Evolutionary conservation across 2,888 invertebrate species (phyloP).

Genomic region (Netelia inedita): DNA sequence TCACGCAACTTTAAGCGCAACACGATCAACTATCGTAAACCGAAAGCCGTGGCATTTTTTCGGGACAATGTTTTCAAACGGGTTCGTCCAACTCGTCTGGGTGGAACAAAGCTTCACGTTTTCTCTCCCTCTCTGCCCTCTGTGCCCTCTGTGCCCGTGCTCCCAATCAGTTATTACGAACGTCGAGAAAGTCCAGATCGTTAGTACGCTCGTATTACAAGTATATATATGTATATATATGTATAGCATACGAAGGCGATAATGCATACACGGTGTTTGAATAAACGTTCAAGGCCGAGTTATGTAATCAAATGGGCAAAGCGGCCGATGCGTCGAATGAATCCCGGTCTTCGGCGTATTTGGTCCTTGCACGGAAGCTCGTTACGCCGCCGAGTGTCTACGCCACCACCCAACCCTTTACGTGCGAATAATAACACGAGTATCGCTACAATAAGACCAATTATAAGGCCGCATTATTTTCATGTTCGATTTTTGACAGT

Average conservation of each 20-base stretch:
- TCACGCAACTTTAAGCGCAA: background rate
- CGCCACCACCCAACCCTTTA: background rate
- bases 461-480: too few species aligned
- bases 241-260: background rate
- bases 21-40: background rate
- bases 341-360: conserved; percentile 11
- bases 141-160: too few species aligned
- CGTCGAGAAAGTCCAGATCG: background rate
- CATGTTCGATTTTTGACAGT: too few species aligned
- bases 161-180: background rate
- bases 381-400: too few species aligned
- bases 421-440: background rate
- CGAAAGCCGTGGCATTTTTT: background rate
- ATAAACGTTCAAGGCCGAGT: conserved; percentile 65
- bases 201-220: background rate
- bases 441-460: too few species aligned
- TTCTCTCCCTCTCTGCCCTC: background rate
- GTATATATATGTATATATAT: background rate
- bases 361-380: conserved; percentile 39
- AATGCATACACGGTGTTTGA: conserved; percentile 35
- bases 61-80: background rate
- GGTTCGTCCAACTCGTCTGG: background rate
- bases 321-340: conserved; percentile 51
- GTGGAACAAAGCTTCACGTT: background rate
- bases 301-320: conserved; percentile 47